Evolutionary conservation across 2,113 vertebrate genomes (phyloP).

Genomic region (Hystrix brachyura): DNA sequence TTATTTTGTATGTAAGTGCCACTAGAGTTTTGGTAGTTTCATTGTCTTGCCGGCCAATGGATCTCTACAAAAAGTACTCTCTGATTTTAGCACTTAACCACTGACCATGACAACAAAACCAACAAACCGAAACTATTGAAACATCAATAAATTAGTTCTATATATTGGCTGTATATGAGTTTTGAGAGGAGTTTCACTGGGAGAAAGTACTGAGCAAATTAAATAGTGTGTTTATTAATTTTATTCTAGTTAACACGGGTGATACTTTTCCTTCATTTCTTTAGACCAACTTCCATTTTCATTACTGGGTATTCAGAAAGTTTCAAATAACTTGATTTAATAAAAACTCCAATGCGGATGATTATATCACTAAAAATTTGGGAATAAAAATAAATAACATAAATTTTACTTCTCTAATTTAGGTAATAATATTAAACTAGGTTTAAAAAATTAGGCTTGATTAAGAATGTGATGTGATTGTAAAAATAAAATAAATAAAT

Average conservation of each 20-base stretch:
- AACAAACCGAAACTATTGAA: background rate
- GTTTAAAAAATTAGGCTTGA: background rate
- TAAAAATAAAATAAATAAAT: slow-evolving; percentile 2
- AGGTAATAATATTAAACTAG: background rate
- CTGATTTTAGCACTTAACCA: background rate
- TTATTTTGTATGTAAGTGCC: background rate
- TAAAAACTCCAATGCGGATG: background rate
- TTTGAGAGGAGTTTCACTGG: background rate
- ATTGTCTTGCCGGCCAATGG: background rate
- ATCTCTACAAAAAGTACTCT: background rate
- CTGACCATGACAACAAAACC: background rate
- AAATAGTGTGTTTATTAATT: background rate
- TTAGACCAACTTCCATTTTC: background rate
- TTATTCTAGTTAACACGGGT: background rate
- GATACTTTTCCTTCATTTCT: background rate
- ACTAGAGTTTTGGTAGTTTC: background rate
- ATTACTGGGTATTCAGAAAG: no score
- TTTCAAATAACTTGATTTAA: background rate
- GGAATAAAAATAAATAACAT: background rate
- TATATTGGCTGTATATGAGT: background rate
- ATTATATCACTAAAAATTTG: background rate
- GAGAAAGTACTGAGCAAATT: background rate
- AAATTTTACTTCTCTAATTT: background rate
- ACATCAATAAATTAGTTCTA: background rate
- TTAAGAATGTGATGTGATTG: background rate